Conservation (phyloP, 2,888 invertebrate species). For the Nephrotoma guestfalica region DNA sequence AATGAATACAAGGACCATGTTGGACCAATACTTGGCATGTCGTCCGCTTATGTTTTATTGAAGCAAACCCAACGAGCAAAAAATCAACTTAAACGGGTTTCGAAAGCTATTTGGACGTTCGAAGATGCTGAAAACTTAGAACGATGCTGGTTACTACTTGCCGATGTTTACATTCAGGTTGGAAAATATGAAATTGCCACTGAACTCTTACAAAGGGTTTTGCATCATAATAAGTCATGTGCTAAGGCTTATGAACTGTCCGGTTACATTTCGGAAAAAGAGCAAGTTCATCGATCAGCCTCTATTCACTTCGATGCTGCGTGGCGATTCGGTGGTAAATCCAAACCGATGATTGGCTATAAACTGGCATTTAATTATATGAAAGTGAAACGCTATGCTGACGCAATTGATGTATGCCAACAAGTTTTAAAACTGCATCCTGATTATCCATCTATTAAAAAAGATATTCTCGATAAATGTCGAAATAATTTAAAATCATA, state of each 20-base stretch:
- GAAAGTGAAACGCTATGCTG: constrained; percentile 76
- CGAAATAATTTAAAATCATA: constrained; percentile 58
- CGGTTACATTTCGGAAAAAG: constrained; percentile 77
- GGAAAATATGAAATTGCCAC: constrained; percentile 76
- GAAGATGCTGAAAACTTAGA: constrained; percentile 94
- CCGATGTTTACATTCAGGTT: constrained; percentile 73
- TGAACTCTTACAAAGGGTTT: constrained; percentile 60
- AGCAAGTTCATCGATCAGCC: constrained; percentile 78
- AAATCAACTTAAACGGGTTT: constrained; percentile 79
- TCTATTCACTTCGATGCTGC: constrained; percentile 65
- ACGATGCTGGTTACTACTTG: constrained; percentile 86
- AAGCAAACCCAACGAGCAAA: constrained; percentile 87
- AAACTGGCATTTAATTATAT: constrained; percentile 84
- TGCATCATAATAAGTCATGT: constrained; percentile 76
- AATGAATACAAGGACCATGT: constrained; percentile 65
- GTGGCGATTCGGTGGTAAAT: constrained; percentile 70
- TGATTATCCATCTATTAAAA: constrained; percentile 79
- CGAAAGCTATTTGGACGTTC: constrained; percentile 77
- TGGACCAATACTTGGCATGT: constrained; percentile 72
- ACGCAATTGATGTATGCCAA: constrained; percentile 83
- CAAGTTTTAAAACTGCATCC: constrained; percentile 68
- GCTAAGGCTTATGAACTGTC: constrained; percentile 78
- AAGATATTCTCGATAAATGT: constrained; percentile 87
- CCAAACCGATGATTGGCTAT: constrained; percentile 77
- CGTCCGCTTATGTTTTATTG: constrained; percentile 58